These are phyloP conservation scores for Lonchura striata DNA, from an alignment of 2,113 vertebrate genomes.

Conservation along the genomic window DNA sequence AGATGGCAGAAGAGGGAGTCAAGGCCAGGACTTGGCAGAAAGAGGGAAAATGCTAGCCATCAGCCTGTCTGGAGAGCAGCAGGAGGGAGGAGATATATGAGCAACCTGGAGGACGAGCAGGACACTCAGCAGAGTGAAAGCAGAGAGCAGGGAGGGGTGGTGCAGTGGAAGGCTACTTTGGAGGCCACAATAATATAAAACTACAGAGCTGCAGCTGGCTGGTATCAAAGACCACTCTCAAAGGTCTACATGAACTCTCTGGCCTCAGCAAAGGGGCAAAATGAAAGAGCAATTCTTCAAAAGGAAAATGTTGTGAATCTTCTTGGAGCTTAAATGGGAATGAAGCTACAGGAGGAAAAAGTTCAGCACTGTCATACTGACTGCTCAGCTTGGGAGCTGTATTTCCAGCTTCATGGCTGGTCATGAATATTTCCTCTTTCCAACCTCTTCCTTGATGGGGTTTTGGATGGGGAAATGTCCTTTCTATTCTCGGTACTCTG, in stretches of 20 bases:
- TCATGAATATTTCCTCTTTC: neutral
- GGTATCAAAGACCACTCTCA: neutral
- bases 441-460: neutral
- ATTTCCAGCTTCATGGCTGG: neutral
- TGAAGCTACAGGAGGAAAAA: neutral
- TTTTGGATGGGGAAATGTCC: neutral
- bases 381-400: neutral
- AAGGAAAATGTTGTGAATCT: neutral
- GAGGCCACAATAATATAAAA: neutral
- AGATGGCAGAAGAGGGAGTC: conserved; percentile 52
- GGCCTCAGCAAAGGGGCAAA: neutral
- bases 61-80: conserved; percentile 30
- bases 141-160: neutral
- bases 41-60: conserved; percentile 22
- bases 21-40: conserved; percentile 40
- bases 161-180: neutral
- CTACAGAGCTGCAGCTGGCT: neutral
- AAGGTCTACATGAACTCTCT: neutral
- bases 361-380: neutral
- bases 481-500: neutral
- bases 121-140: neutral
- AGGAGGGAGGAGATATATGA: conserved; percentile 40
- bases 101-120: conserved; percentile 33
- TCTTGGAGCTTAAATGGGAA: neutral
- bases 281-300: neutral